These are phyloP conservation scores for Mastomys coucha DNA, from an alignment of 2,113 vertebrate species.

Conservation along the genomic window DNA sequence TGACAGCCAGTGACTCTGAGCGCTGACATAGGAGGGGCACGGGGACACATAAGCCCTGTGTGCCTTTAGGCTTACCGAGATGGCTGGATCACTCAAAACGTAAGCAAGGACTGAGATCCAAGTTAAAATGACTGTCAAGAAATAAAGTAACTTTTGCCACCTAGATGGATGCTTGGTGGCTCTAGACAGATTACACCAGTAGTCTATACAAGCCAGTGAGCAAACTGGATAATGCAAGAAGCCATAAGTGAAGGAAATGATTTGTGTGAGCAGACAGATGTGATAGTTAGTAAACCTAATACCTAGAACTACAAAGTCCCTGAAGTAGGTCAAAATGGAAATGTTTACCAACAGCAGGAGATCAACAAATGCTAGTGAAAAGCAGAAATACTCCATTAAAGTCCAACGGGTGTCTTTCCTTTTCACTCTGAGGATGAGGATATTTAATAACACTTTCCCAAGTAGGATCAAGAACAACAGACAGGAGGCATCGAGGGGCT, in stretches of 20 bases:
- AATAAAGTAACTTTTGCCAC: constrained; percentile 77
- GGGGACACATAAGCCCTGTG: constrained; percentile 48
- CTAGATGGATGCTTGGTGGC: constrained; percentile 34
- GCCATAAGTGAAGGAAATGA: constrained; percentile 85
- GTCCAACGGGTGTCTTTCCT: constrained; percentile 76
- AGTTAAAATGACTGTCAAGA: constrained; percentile 72
- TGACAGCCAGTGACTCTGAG: constrained; percentile 85
- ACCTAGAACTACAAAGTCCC: constrained; percentile 85
- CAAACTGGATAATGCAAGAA: constrained; percentile 88
- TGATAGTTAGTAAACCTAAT: constrained; percentile 89
- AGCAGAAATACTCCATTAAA: constrained; percentile 90
- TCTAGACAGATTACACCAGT: constrained; percentile 83
- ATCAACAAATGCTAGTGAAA: constrained; percentile 89
- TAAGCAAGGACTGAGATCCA: constrained; percentile 86
- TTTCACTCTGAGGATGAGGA: constrained; percentile 86
- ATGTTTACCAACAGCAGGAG: constrained; percentile 83
- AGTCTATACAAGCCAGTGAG: constrained; percentile 86
- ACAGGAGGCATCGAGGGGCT: constrained; percentile 73
- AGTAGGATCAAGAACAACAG: constrained; percentile 87
- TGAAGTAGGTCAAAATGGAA: constrained; percentile 83
- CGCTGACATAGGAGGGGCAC: constrained; percentile 86
- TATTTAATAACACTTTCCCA: constrained; percentile 89
- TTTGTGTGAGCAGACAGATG: constrained; percentile 90
- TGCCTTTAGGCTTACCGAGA: constrained; percentile 73
- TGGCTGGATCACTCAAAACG: constrained; percentile 81